Base-by-base conservation (phyloP, 2,113 vertebrate species). In the Condylura cristata region DNA sequence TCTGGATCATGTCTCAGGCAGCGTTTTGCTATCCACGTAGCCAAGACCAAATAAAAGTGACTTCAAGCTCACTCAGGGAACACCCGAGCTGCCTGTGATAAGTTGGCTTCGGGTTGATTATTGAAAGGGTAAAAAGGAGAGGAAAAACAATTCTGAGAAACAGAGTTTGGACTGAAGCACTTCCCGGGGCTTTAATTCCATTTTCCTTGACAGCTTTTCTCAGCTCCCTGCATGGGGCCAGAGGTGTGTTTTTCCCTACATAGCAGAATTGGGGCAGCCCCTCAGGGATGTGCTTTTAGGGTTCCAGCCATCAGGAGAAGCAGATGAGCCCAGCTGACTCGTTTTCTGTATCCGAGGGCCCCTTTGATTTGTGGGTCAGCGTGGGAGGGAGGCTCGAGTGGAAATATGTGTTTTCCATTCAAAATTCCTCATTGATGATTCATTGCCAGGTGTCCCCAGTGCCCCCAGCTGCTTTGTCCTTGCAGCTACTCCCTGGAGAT, bases 1-100 rank as follows among this genome's bases (percentile, higher is more conserved):
- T 96, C 95, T 95, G 96, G 94, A 30, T 93, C 65, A 70, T 56
- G 60, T 96, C 90, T 98, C 30, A 37, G 96, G 89, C 78, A 48
- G 92, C 10, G 3, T 66, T 93, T 92, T 82, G 96, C 75, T 65
- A 51, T 71, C 74, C 79, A 39, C 24, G 14, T 28, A 39, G 91
- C 78, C 93, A 94, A 44, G 95, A 61, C 34, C 86, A 85, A 96
- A 82, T 26, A 87, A n/a, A 75, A 20, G 96, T 68, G 30, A 28
- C 75, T 85, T 86, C 0, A 8, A 28, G 72, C 63, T 68, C 37
- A 56, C 83, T 86, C 65, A 61, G 61, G 61, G 74, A 66, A 37
- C 76, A 79, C 60, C 58, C 17, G 1, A 51, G 8, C 1, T 32
- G 71, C 48, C 48, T 88, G 85, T 63, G 66, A 90, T 90, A 90